Conservation (phyloP, 2,113 vertebrate genomes). For the Haemorhous mexicanus region DNA sequence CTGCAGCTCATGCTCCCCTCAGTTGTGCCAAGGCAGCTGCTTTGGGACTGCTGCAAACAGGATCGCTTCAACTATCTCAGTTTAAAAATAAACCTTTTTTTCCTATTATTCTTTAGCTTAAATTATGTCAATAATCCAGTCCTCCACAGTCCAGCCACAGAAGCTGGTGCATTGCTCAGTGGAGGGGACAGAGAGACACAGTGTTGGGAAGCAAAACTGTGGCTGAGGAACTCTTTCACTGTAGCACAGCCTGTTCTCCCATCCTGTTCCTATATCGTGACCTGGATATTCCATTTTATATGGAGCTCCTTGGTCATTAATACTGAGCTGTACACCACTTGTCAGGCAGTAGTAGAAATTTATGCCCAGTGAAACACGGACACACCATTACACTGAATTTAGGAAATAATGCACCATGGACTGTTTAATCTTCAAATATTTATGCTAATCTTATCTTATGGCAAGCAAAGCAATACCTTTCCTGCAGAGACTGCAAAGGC, state of each 20-base stretch:
- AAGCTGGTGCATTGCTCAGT: not conserved
- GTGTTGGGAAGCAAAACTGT: not conserved
- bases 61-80: not conserved
- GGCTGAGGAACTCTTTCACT: not conserved
- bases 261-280: accelerated
- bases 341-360: not conserved
- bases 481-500: not conserved
- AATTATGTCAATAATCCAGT: not conserved
- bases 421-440: not conserved
- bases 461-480: not conserved
- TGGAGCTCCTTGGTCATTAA: not conserved
- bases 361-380: not conserved
- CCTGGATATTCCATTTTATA: not conserved
- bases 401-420: not conserved
- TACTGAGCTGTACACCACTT: not conserved
- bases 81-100: constrained; percentile 7
- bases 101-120: not conserved
- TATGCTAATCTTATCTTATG: not conserved
- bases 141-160: not conserved
- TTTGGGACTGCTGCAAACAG: not conserved
- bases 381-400: not conserved
- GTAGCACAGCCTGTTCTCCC: not conserved
- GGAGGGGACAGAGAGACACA: not conserved
- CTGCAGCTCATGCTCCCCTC: not conserved
- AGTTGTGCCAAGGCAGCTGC: constrained; percentile 5